phyloP scores from a whole-genome alignment of 2,797 vertebrate genomes.

The Pampus argenteus region DNA sequence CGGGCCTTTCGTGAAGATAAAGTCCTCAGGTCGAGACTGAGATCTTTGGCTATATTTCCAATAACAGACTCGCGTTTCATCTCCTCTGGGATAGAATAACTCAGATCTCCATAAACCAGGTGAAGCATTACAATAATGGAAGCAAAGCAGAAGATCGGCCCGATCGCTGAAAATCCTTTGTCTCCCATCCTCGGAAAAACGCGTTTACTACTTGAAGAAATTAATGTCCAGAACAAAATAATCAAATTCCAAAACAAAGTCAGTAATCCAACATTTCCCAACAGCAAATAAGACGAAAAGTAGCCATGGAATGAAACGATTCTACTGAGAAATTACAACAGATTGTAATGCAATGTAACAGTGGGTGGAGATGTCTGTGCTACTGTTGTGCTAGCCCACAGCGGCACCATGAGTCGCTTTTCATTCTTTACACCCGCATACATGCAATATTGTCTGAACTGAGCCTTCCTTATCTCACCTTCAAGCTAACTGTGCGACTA shows the following conservation, averaged over 20 bases:
- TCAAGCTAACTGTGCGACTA: not conserved
- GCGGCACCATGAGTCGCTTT: constrained; percentile 66
- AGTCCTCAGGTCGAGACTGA: constrained; percentile 46
- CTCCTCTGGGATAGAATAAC: constrained; percentile 82
- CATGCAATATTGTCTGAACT: not conserved
- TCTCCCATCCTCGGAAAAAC: constrained; percentile 36
- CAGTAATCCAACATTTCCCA: not conserved
- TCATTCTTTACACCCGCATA: not conserved
- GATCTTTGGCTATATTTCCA: constrained; percentile 70
- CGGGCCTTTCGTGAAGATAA: constrained; percentile 61
- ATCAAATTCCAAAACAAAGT: accelerated
- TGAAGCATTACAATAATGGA: constrained; percentile 21
- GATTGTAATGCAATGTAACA: constrained; percentile 8
- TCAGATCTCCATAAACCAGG: constrained; percentile 68
- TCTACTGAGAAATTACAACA: not conserved
- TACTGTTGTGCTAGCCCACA: constrained; percentile 34
- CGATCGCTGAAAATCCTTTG: constrained; percentile 26
- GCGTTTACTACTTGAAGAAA: not conserved
- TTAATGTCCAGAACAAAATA: accelerated
- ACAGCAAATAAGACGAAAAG: not conserved
- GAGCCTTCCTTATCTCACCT: not conserved
- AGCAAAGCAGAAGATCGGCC: not conserved
- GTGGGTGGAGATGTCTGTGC: constrained; percentile 60
- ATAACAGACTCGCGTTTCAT: constrained; percentile 67
- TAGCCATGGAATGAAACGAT: not conserved